Evolutionary conservation across 2,888 invertebrate genomes (phyloP).

Genomic region (Phyllotreta striolata): DNA sequence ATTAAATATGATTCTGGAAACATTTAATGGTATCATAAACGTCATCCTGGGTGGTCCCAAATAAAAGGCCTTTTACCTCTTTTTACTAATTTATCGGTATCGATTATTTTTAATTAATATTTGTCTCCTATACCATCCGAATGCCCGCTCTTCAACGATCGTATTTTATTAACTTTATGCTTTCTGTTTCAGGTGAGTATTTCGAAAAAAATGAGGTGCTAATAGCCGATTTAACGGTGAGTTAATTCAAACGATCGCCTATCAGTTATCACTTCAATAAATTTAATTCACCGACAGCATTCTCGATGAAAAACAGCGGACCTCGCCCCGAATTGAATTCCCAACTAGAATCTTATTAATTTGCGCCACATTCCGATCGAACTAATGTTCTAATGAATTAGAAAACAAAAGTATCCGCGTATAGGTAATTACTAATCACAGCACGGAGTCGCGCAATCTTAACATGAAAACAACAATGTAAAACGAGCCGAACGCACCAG

Average conservation of each 20-base stretch:
- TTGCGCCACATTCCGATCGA: too few relatives aligned
- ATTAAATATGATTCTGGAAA: conserved; percentile 21
- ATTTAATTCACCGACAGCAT: too few relatives aligned
- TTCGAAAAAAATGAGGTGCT: conserved; percentile 6
- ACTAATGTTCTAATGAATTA: too few relatives aligned
- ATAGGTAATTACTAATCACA: conserved; percentile 14
- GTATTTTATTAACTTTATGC: conserved; percentile 17
- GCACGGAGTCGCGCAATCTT: conserved; percentile 14
- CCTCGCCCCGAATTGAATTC: too few relatives aligned
- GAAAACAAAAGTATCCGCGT: too few relatives aligned
- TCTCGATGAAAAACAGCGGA: too few relatives aligned
- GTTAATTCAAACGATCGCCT: neutral
- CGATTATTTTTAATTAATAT: conserved; percentile 34
- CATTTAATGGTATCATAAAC: conserved; percentile 20
- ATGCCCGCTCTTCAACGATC: too few relatives aligned
- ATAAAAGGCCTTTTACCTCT: conserved; percentile 10
- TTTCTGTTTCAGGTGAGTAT: conserved; percentile 28
- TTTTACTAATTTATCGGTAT: conserved; percentile 23
- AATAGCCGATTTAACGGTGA: conserved; percentile 10
- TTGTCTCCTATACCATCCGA: too few relatives aligned
- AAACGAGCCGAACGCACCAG: conserved; percentile 19
- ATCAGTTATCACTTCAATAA: too few relatives aligned
- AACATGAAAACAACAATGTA: conserved; percentile 18
- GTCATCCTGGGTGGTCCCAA: conserved; percentile 26
- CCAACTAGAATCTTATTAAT: too few relatives aligned